These are phyloP conservation scores for Basileuterus tristriatus DNA, from an alignment of 2,797 vertebrate genomes.

Conservation along the genomic window DNA sequence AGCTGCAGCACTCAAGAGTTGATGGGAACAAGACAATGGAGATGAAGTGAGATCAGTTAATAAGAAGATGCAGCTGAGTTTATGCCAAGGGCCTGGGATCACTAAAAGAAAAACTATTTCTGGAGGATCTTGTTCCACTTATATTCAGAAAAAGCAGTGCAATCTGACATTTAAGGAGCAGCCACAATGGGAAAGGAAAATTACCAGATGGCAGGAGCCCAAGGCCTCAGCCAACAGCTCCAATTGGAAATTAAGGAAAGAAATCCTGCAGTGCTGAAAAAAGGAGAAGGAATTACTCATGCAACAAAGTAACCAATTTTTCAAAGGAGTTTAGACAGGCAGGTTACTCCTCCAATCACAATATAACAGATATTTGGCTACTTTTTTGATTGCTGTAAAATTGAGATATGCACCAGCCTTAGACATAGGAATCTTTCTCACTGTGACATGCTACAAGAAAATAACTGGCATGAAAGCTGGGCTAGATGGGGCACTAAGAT, in stretches of 20 bases:
- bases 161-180: background rate
- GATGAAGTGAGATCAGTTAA: background rate
- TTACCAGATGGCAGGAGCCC: background rate
- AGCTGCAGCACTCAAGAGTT: background rate
- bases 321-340: background rate
- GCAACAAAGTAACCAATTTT: background rate
- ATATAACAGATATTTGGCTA: background rate
- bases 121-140: background rate
- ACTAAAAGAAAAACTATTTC: background rate
- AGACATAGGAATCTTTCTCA: background rate
- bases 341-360: background rate
- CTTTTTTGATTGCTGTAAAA: background rate
- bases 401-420: background rate
- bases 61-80: background rate
- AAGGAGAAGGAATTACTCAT: background rate
- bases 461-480: background rate
- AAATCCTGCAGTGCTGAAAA: background rate
- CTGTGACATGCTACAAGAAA: background rate
- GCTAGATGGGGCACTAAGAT: background rate
- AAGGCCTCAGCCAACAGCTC: background rate
- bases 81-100: background rate
- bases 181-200: background rate
- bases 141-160: background rate
- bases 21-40: background rate
- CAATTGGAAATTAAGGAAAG: background rate